These are phyloP conservation scores for Numida meleagris DNA, from an alignment of 2,113 vertebrate species.

Conservation along the genomic window DNA sequence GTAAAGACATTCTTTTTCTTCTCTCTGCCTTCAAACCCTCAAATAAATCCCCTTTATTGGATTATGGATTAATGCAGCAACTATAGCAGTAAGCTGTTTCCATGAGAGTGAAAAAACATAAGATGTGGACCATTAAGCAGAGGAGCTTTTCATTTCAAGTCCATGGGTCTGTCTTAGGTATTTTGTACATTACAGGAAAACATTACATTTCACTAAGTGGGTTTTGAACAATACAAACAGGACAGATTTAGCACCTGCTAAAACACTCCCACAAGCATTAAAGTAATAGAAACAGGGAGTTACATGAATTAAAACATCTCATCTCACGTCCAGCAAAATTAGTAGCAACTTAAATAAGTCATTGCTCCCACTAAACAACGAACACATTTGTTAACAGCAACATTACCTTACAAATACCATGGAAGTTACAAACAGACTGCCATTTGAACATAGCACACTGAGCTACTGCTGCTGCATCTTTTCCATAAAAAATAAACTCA, in stretches of 20 bases:
- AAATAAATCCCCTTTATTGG: conserved; percentile 59
- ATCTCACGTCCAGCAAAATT: not conserved
- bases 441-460: not conserved
- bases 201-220: not conserved
- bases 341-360: not conserved
- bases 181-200: not conserved
- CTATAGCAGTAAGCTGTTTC: conserved; percentile 52
- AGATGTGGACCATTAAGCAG: not conserved
- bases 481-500: not conserved
- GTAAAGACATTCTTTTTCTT: not conserved
- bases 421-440: not conserved
- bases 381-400: not conserved
- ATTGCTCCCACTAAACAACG: not conserved
- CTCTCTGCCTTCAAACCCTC: not conserved
- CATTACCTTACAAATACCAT: not conserved
- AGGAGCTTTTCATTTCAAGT: not conserved
- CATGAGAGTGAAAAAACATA: conserved; percentile 8
- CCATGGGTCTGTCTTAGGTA: not conserved
- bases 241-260: not conserved
- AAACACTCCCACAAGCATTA: not conserved
- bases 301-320: not conserved
- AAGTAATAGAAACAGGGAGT: too few species aligned
- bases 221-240: not conserved
- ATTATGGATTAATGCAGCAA: conserved; percentile 65
- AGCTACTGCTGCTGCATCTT: not conserved